These are phyloP conservation scores for Uromys caudimaculatus DNA, from an alignment of 2,797 vertebrate genomes.

Conservation along the genomic window DNA sequence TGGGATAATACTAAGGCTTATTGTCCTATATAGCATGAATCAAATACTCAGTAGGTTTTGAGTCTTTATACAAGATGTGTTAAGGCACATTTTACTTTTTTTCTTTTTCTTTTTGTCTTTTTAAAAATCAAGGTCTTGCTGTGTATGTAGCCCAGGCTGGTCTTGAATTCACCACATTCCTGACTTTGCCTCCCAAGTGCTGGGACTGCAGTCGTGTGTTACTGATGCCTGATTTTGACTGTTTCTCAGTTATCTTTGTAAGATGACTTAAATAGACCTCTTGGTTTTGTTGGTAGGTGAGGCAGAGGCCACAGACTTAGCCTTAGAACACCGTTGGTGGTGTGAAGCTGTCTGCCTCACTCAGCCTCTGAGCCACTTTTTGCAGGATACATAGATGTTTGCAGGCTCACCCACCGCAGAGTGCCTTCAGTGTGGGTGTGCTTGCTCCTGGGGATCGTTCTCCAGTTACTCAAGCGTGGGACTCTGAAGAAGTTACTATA, in stretches of 20 bases:
- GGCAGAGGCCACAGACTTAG: background rate
- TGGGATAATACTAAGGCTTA: background rate
- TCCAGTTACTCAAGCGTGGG: background rate
- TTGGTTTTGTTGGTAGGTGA: constrained; percentile 32
- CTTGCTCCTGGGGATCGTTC: background rate
- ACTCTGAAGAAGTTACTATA: background rate
- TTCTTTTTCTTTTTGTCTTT: background rate
- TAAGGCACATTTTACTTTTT: background rate
- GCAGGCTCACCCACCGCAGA: background rate
- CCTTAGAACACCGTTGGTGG: background rate
- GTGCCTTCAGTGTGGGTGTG: background rate
- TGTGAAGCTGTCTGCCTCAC: background rate
- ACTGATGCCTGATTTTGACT: background rate
- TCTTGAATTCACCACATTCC: background rate
- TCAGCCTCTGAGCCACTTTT: background rate
- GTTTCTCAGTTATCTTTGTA: constrained; percentile 56
- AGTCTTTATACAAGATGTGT: background rate
- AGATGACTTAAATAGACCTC: background rate
- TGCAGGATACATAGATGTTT: background rate
- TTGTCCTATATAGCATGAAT: background rate
- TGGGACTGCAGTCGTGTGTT: background rate
- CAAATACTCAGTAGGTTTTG: background rate
- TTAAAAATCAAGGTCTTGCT: background rate
- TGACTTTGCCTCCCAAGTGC: background rate
- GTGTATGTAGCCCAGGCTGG: background rate